phyloP scores from a whole-genome alignment of 2,113 vertebrate species.

The Nerophis lumbriciformis region DNA sequence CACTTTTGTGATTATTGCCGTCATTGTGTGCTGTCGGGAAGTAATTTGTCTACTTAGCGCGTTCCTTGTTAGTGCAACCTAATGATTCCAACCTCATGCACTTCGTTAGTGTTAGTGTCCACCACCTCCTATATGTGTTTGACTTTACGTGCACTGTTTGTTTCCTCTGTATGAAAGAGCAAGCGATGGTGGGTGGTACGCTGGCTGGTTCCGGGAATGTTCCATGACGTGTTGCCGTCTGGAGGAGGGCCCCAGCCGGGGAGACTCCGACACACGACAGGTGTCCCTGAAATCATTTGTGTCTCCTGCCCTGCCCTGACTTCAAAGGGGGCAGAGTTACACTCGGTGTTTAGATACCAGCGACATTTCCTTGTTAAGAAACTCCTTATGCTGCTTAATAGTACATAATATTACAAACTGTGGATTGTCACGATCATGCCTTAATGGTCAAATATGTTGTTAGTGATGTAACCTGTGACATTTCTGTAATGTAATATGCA shows the following conservation, averaged over 20 bases:
- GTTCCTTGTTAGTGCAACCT: too few species aligned
- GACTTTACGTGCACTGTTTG: conserved; percentile 30
- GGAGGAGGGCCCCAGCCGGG: conserved; percentile 55
- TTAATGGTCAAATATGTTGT: too few species aligned
- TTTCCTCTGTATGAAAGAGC: conserved; percentile 35
- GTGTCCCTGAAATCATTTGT: neutral
- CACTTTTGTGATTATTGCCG: too few species aligned
- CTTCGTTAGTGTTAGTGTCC: neutral
- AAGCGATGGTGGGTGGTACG: conserved; percentile 60
- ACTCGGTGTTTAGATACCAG: too few species aligned
- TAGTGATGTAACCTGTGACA: too few species aligned
- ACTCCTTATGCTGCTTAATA: too few species aligned
- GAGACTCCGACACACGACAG: conserved; percentile 40
- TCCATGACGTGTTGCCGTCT: conserved; percentile 67
- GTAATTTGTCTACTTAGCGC: neutral
- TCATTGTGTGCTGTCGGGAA: neutral
- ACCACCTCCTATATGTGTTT: neutral
- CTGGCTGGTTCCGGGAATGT: conserved; percentile 73
- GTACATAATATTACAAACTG: too few species aligned
- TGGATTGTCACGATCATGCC: too few species aligned
- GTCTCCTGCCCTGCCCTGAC: too few species aligned
- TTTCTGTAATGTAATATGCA: too few species aligned
- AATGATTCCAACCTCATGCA: neutral
- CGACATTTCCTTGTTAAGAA: too few species aligned
- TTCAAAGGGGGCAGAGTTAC: too few species aligned